Base-by-base conservation (phyloP, 2,797 vertebrate genomes). In the Numenius phaeopus region DNA sequence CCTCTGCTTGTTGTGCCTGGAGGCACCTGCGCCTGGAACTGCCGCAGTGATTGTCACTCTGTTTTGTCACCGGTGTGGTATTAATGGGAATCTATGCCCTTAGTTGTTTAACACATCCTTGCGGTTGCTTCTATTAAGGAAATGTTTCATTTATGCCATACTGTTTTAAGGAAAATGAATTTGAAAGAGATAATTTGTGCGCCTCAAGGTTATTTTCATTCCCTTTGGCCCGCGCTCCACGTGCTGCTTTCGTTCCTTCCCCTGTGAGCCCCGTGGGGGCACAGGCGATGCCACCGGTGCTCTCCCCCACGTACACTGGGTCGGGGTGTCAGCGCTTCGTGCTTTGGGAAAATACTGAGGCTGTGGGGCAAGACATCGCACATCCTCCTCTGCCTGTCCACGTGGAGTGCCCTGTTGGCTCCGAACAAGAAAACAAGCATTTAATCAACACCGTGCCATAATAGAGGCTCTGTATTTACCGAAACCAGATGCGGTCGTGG, bases 221-320 rank as follows among this genome's bases (percentile, higher is more conserved):
- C 72, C 64, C 26, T 85, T 82, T 34, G 77, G 85, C 46, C 67
- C 52, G 20, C 16, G 3, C 32, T 32, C 8, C 27, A 5, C 27
- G 57, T 52, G 16, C 5, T 61, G 80, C 59, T 55, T 47, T 4
- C 42, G 64, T 78, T n/a, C 69, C 73, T 29, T 71, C n/a, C 62
- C 34, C 23, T 58, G 42, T 2, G 49, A 81, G 64, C 46, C 72
- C 59, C 12, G 40, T 6, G 32, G 17, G 21, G 15, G 11, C 42
- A 1, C 2, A 10, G 58, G 44, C 46, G 32, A 1, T 0, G 26
- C 20, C 30, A 4, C 18, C 17, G 0, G 1, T 15, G 57, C 52
- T 46, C 29, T 72, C 17, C 72, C 32, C 47, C 17, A 6, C 54
- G 30, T 27, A 1, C 3, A 20, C 44, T 15, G n/a, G 55, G 39